Percentiles rank a stretch among this genome's conserved stretches.
Conservation (phyloP, 2,888 invertebrate species). For the Ephialtes manifestator region DNA sequence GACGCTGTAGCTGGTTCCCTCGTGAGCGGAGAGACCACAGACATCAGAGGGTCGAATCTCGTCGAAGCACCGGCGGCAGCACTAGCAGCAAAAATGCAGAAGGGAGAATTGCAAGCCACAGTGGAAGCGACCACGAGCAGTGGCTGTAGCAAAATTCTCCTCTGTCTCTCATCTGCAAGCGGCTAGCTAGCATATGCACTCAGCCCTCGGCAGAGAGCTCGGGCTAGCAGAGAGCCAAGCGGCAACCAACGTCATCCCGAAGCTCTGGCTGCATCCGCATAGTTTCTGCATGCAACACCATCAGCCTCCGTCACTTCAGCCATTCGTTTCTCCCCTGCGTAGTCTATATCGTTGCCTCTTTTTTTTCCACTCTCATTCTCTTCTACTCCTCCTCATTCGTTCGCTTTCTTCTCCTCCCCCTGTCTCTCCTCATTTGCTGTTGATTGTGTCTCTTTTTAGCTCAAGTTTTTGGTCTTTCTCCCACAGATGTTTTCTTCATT, state of each 20-base stretch:
- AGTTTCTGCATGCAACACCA: slow-evolving; percentile 63
- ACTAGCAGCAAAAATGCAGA: slow-evolving; percentile 56
- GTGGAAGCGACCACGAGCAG: slow-evolving; percentile 51
- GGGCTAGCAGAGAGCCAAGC: slow-evolving; percentile 18
- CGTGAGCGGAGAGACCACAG: slow-evolving; percentile 67
- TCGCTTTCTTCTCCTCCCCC: slow-evolving; percentile 53
- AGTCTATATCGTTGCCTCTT: slow-evolving; percentile 47
- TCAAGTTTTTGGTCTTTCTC: slow-evolving; percentile 27
- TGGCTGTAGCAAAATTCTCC: slow-evolving; percentile 49
- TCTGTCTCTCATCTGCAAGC: slow-evolving; percentile 42
- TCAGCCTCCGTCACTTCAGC: slow-evolving; percentile 68
- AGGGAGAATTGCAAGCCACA: slow-evolving; percentile 63
- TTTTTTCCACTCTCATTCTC: slow-evolving; percentile 29
- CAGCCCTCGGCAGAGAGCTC: slow-evolving; percentile 29
- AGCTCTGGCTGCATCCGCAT: slow-evolving; percentile 48
- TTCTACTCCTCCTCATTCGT: slow-evolving; percentile 48
- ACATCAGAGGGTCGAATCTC: slow-evolving; percentile 80
- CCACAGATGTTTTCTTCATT: slow-evolving; percentile 12
- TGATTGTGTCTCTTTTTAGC: slow-evolving; percentile 54
- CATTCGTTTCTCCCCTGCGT: slow-evolving; percentile 71
- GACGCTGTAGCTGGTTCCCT: slow-evolving; percentile 20
- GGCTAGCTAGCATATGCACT: slow-evolving; percentile 54
- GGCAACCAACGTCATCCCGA: slow-evolving; percentile 56
- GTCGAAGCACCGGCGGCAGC: slow-evolving; percentile 57
- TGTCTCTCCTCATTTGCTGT: slow-evolving; percentile 42